phyloP scores from a whole-genome alignment of 2,888 invertebrate species.

The Oxystoma pomonae region DNA sequence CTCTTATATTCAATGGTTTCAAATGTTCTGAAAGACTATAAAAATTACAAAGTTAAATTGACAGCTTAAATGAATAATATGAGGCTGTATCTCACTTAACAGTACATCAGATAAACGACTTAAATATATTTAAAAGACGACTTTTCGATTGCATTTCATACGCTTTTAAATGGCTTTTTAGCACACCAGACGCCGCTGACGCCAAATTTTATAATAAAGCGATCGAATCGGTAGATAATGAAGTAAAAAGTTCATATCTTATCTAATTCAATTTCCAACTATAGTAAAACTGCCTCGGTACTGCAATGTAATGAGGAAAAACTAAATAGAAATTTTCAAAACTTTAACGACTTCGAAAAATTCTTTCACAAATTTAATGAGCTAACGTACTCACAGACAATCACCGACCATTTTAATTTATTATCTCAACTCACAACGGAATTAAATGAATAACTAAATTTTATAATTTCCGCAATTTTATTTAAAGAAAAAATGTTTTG shows the following conservation, averaged over 20 bases:
- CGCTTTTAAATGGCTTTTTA: slow-evolving; percentile 21
- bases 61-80: background rate
- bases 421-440: slow-evolving; percentile 19
- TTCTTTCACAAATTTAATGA: slow-evolving; percentile 5
- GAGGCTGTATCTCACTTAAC: background rate
- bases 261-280: slow-evolving; percentile 26
- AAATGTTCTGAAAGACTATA: background rate
- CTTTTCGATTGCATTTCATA: slow-evolving; percentile 12
- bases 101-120: background rate
- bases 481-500: slow-evolving; percentile 26
- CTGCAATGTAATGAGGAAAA: slow-evolving; percentile 24
- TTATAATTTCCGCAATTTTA: slow-evolving; percentile 21
- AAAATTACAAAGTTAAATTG: background rate
- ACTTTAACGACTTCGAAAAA: slow-evolving; percentile 21
- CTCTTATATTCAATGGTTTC: background rate
- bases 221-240: slow-evolving; percentile 17
- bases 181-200: slow-evolving; percentile 21
- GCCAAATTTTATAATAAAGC: slow-evolving; percentile 19
- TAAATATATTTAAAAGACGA: background rate
- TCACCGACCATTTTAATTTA: slow-evolving; percentile 24
- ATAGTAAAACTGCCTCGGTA: slow-evolving; percentile 23
- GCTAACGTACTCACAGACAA: slow-evolving; percentile 13
- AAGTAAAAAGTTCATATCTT: slow-evolving; percentile 29
- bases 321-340: slow-evolving; percentile 20
- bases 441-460: slow-evolving; percentile 22